Conservation (phyloP, 2,113 vertebrate genomes). For the Bostrychus sinensis region DNA sequence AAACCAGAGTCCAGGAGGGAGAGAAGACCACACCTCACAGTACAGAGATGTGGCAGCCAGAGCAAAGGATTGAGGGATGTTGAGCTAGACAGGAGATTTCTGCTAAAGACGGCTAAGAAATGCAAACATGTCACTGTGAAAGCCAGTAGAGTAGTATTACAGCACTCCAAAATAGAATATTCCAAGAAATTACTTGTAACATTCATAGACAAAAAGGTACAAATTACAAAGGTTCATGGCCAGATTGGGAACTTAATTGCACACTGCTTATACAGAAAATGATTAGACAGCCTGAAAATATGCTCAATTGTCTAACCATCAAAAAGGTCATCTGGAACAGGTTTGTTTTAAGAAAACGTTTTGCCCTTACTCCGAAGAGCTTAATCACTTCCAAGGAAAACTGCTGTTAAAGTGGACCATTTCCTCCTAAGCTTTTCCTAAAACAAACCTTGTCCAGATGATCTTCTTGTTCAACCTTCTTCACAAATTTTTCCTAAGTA, state of each 20-base stretch:
- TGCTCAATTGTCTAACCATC: neutral
- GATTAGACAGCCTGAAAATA: constrained; percentile 1
- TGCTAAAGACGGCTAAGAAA: constrained; percentile 26
- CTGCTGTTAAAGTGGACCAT: too few relatives aligned
- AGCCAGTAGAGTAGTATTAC: neutral
- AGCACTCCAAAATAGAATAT: neutral
- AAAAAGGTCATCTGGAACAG: too few relatives aligned
- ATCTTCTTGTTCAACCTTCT: too few relatives aligned
- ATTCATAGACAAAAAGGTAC: constrained; percentile 1
- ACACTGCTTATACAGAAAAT: neutral
- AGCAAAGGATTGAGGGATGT: constrained; percentile 39
- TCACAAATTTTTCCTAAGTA: too few relatives aligned
- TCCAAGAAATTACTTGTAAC: constrained; percentile 1
- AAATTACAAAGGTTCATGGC: constrained; percentile 2
- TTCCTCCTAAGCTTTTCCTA: too few relatives aligned
- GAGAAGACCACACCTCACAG: constrained; percentile 25
- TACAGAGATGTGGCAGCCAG: constrained; percentile 28
- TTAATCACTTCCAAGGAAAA: too few relatives aligned
- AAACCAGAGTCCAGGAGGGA: constrained; percentile 41
- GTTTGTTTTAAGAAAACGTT: too few relatives aligned
- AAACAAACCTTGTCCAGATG: too few relatives aligned
- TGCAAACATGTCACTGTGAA: constrained; percentile 34
- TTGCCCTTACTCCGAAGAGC: too few relatives aligned
- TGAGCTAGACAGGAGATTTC: neutral
- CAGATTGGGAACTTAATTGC: neutral